A percentile compares a stretch with the other conserved stretches of the same genome.
Evolutionary conservation across 2,888 invertebrate genomes (phyloP).

Genomic region (Beris chalybata): DNA sequence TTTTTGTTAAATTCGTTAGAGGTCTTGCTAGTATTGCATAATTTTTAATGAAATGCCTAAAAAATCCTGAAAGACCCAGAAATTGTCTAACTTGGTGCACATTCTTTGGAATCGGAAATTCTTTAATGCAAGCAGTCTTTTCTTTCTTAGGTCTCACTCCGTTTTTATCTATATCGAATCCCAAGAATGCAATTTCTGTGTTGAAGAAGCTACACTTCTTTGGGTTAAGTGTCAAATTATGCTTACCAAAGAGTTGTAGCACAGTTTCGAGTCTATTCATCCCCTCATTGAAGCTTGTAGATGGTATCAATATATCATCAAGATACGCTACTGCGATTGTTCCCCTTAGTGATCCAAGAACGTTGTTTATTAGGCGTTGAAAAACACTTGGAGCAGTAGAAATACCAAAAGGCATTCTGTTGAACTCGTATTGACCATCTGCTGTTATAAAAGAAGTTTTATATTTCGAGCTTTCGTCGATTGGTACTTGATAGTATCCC

Average conservation of each 20-base stretch:
- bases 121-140: background rate
- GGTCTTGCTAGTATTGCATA: slow-evolving; percentile 32
- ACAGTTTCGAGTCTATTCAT: slow-evolving; percentile 4
- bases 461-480: slow-evolving; percentile 34
- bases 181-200: slow-evolving; percentile 42
- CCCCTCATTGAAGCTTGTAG: slow-evolving; percentile 37
- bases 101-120: background rate
- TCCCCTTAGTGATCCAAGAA: slow-evolving; percentile 24
- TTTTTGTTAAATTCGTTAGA: slow-evolving; percentile 35
- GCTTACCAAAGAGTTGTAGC: slow-evolving; percentile 10
- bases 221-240: slow-evolving; percentile 32
- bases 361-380: slow-evolving; percentile 35
- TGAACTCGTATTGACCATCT: slow-evolving; percentile 40
- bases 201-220: slow-evolving; percentile 40
- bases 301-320: slow-evolving; percentile 43
- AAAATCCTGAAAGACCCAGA: slow-evolving; percentile 11
- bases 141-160: background rate
- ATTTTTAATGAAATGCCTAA: slow-evolving; percentile 13
- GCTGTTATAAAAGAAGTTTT: slow-evolving; percentile 44
- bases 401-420: slow-evolving; percentile 35
- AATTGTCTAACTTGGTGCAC: slow-evolving; percentile 15
- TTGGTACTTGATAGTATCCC: slow-evolving; percentile 33
- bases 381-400: slow-evolving; percentile 35
- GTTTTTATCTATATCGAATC: slow-evolving; percentile 33
- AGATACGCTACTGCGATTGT: slow-evolving; percentile 39